phyloP scores from a whole-genome alignment of 1,140 invertebrate genomes.

The Drosophila arizonae region DNA sequence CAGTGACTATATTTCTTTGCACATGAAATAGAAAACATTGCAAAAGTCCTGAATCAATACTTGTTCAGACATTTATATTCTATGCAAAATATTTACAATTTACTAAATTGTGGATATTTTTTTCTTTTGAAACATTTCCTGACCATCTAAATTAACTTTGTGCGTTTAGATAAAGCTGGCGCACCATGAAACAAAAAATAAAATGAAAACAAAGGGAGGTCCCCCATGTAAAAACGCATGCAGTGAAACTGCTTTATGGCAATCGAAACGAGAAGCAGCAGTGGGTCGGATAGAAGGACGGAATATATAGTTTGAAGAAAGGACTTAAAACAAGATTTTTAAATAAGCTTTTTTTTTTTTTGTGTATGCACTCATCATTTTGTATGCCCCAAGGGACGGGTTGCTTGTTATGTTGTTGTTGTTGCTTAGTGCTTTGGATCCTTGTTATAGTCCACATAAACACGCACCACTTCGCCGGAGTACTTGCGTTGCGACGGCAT shows the following conservation, averaged over 20 bases:
- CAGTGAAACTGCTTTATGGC: slow-evolving; percentile 67
- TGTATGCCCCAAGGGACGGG: slow-evolving; percentile 5
- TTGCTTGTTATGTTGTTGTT: slow-evolving; percentile 67
- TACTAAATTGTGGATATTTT: slow-evolving; percentile 62
- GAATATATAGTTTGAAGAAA: slow-evolving; percentile 20
- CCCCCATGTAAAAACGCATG: slow-evolving; percentile 16
- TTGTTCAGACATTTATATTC: slow-evolving; percentile 43
- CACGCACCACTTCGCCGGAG: slow-evolving; percentile 95
- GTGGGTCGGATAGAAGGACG: slow-evolving; percentile 21
- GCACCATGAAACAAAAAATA: slow-evolving; percentile 31
- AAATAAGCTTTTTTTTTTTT: slow-evolving; percentile 44
- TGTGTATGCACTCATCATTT: slow-evolving; percentile 40
- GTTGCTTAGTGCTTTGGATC: slow-evolving; percentile 83
- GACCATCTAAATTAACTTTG: slow-evolving; percentile 29
- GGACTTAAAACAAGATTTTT: slow-evolving; percentile 55
- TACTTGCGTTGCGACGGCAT: slow-evolving; percentile 97
- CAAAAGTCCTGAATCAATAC: slow-evolving; percentile 67
- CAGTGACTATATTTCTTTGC: slow-evolving; percentile 78
- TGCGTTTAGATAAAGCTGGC: slow-evolving; percentile 54
- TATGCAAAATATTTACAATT: slow-evolving; percentile 76
- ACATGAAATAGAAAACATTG: slow-evolving; percentile 70
- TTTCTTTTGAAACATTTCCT: slow-evolving; percentile 28
- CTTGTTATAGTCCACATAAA: slow-evolving; percentile 93
- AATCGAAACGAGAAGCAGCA: slow-evolving; percentile 64
- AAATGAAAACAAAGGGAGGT: slow-evolving; percentile 1